phyloP scores from a whole-genome alignment of 2,888 invertebrate genomes.

The Tridacna crocea region DNA sequence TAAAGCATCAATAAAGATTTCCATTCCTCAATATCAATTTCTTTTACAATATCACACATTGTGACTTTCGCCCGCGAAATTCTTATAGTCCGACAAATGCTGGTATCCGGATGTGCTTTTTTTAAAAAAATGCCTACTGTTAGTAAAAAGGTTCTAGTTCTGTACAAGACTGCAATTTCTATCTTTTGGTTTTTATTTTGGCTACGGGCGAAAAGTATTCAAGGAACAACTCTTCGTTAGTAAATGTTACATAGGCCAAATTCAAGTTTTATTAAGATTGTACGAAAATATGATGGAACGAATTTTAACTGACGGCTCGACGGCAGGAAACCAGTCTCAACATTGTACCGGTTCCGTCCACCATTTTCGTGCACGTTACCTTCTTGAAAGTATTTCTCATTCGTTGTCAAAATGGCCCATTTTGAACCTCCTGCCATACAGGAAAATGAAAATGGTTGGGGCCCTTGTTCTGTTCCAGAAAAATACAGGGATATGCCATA shows the following conservation, averaged over 20 bases:
- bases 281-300: too few relatives aligned
- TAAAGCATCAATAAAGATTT: background rate
- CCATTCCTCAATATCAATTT: background rate
- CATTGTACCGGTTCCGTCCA: background rate
- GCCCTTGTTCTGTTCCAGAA: conserved; percentile 96
- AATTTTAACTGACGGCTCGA: too few relatives aligned
- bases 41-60: conserved; percentile 20
- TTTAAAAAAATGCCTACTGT: too few relatives aligned
- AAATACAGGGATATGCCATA: conserved; percentile 98
- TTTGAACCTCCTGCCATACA: conserved; percentile 83
- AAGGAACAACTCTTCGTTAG: too few relatives aligned
- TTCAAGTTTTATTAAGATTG: too few relatives aligned
- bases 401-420: conserved; percentile 75
- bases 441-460: conserved; percentile 95
- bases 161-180: too few relatives aligned
- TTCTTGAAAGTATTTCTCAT: background rate
- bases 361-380: conserved; percentile 12
- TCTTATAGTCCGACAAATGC: too few relatives aligned
- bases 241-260: too few relatives aligned
- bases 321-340: background rate
- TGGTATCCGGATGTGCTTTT: too few relatives aligned
- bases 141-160: too few relatives aligned
- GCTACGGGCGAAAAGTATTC: too few relatives aligned
- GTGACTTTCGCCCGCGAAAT: background rate
- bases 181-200: too few relatives aligned